Evolutionary conservation across 2,113 vertebrate species (phyloP), one percentile per base, ranked within the genome.

Genomic region (Clupea harengus): DNA sequence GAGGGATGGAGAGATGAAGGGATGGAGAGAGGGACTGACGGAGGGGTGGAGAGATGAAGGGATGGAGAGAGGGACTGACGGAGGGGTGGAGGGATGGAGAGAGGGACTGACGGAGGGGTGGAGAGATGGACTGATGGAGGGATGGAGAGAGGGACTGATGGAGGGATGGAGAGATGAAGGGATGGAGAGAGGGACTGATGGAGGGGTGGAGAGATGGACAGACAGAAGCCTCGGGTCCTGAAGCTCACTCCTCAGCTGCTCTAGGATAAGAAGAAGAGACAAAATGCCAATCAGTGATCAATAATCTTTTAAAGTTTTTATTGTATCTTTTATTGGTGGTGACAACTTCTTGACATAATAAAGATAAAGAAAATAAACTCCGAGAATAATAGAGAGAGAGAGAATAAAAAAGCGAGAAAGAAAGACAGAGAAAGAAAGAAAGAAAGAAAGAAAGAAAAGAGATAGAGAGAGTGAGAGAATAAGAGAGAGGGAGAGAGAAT

Each of bases 221-320:
- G 17, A 15, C 52, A 3, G 52, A 17, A 3, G 52, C 52, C 13
- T 15, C 15, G 15, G 13, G 52, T 54, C 52, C 7, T 2, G 9
- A 28, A 47, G 32, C 44, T 75, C n/a, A 18, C 5, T 6, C 57
- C 78, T 90, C 90, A 67, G 89, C 81, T 17, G 39, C 83, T 84
- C 88, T 90, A 17, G 15, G 75, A 82, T 32, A 82, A 52, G 28
- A 44, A 47, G 80, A 57, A 2, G 13, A 9, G 9, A 49, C 9
- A 2, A 49, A 49, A 49, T 49, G 47, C 8, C 47, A 10, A 49
- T 49, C 47, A 49, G 47, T 49, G 13, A 49, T 49, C 47, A 49
- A 49, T 49, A 8, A 49, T 9, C 8, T n/a, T n/a, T 39, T 39
- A 39, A 39, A 39, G 39, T 39, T 39, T 39, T 1, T 39, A 39